These are phyloP conservation scores for Euthynnus affinis DNA, from an alignment of 2,797 vertebrate species.

Conservation along the genomic window DNA sequence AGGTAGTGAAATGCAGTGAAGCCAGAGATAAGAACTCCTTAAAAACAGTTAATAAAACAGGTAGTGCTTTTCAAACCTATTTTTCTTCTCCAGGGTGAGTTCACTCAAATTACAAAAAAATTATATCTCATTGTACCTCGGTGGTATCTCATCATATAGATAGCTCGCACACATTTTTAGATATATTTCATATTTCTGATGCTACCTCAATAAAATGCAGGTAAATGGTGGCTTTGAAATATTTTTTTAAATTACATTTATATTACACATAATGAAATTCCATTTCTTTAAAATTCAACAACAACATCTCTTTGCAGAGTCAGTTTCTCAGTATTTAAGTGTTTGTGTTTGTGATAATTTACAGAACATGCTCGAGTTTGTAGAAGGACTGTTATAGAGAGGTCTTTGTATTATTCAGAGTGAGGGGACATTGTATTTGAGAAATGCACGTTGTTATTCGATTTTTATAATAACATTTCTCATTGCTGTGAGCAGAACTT, in stretches of 20 bases:
- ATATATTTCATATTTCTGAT: not conserved
- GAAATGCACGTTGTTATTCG: not conserved
- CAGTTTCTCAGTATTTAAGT: not conserved
- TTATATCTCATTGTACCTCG: not conserved
- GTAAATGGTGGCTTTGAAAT: not conserved
- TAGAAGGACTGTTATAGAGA: not conserved
- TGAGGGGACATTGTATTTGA: not conserved
- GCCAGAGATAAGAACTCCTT: slow-evolving; percentile 40
- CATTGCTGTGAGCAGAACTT: not conserved
- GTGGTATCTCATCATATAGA: not conserved
- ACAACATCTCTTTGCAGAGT: not conserved
- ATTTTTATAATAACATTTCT: not conserved
- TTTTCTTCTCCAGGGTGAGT: slow-evolving; percentile 3
- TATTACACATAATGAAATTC: not conserved
- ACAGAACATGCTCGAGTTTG: not conserved
- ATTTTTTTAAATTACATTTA: not conserved
- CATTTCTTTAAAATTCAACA: slow-evolving; percentile 3
- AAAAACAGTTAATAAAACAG: slow-evolving; percentile 54
- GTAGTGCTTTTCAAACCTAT: slow-evolving; percentile 27
- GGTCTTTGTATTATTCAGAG: not conserved
- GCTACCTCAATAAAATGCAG: not conserved
- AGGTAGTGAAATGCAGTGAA: slow-evolving; percentile 48
- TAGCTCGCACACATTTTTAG: not conserved
- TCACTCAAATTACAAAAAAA: no score
- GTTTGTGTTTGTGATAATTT: not conserved